Base-by-base conservation (phyloP, 2,888 invertebrate genomes). In the Leptarthrus brevirostris region DNA sequence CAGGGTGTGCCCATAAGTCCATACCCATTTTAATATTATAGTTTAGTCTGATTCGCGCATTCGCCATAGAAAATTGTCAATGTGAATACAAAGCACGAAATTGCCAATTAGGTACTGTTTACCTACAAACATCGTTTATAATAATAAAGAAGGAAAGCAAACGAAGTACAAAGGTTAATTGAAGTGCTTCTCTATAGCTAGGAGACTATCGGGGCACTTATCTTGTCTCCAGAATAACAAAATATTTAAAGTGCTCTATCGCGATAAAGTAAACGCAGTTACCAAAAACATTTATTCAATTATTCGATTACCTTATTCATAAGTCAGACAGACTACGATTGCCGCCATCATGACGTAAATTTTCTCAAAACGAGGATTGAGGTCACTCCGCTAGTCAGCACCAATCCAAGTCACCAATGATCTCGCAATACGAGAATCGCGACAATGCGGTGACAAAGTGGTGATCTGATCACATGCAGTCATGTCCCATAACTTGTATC, bases 371-470 rank as follows among this genome's bases (percentile, higher is more conserved):
- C 47, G 44, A 22, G 24, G 40, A 64, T 64, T 64, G 64, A 64
- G 64, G 44, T 64, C 64, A 64, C 47, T 64, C 24, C 44, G 36
- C 44, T 18, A 18, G 22, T 12, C 22, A n/a, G n/a, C n/a, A n/a
- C n/a, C n/a, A n/a, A n/a, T n/a, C n/a, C n/a, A n/a, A n/a, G n/a
- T 30, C 30, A 30, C 30, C 30, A 34, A 36, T 61, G 61, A 61
- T 40, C 61, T 61, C 12, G 36, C 40, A n/a, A 2, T 16, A 1
- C 16, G 36, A 61, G 61, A 61, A 61, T 61, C 61, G 61, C 61
- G 61, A 61, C 61, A 61, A 61, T 61, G 61, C 20, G 61, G 40
- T 61, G 61, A 61, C 61, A 61, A 61, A 61, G 20, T 61, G 61
- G 61, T 64, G 64, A 64, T 64, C 64, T 64, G 64, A 64, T 64